Evolutionary conservation across 2,797 vertebrate species (phyloP).

Genomic region (Pterois miles): DNA sequence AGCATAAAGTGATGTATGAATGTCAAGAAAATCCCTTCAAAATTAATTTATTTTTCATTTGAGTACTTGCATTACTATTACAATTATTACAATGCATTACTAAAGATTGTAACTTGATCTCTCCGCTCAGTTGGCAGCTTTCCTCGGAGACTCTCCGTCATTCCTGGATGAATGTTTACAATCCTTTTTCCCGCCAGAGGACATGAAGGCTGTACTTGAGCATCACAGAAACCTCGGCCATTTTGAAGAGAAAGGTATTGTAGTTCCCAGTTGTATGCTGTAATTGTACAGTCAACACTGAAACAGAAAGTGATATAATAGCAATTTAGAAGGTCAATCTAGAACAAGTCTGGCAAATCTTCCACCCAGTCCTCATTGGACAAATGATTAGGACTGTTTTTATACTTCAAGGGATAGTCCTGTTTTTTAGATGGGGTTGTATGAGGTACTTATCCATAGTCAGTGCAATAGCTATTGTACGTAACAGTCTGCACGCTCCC

Average conservation of each 20-base stretch:
- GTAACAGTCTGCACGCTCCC: too few relatives aligned
- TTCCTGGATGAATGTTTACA: conserved; percentile 77
- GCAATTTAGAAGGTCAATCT: neutral
- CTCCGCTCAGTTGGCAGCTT: conserved; percentile 67
- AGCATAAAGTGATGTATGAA: neutral
- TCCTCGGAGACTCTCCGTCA: conserved; percentile 72
- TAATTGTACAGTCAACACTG: neutral
- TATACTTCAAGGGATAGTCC: too few relatives aligned
- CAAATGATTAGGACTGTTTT: neutral
- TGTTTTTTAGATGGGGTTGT: too few relatives aligned
- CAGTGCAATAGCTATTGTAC: rapidly evolving
- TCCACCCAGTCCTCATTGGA: neutral
- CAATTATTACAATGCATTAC: too few relatives aligned
- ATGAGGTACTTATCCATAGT: too few relatives aligned
- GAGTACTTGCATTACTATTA: too few relatives aligned
- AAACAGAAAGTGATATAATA: neutral
- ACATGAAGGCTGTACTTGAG: conserved; percentile 75
- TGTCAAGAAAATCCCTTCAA: neutral
- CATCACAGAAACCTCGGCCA: conserved; percentile 78
- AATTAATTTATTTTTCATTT: neutral
- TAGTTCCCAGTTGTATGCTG: neutral
- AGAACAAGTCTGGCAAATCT: neutral
- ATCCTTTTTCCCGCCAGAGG: conserved; percentile 74
- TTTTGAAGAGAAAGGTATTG: conserved; percentile 76
- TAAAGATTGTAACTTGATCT: conserved; percentile 31